These are phyloP conservation scores for Belgica antarctica DNA, from an alignment of 2,888 invertebrate genomes.

Conservation along the genomic window DNA sequence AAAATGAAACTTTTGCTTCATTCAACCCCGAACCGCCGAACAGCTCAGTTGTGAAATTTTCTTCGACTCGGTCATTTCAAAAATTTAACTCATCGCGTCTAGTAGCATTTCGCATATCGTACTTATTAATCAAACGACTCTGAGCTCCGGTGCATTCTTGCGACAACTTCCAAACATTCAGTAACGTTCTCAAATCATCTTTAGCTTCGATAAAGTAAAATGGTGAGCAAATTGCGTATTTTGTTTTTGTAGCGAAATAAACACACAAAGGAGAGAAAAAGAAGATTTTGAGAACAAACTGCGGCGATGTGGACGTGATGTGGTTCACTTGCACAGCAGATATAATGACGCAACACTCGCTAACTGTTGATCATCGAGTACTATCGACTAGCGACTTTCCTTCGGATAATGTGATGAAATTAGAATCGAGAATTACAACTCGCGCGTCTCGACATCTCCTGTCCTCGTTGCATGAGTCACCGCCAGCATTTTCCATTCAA, in stretches of 20 bases:
- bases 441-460: background rate
- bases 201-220: background rate
- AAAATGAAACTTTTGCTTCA: background rate
- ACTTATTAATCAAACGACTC: background rate
- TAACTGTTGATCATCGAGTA: background rate
- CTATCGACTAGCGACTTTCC: background rate
- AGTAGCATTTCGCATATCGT: background rate
- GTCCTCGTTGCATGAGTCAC: background rate
- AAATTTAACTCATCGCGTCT: background rate
- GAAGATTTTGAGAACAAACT: background rate
- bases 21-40: background rate
- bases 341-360: conserved; percentile 3
- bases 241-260: conserved; percentile 12
- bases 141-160: background rate
- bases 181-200: conserved; percentile 12
- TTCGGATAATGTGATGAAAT: background rate
- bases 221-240: conserved; percentile 16
- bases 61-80: background rate
- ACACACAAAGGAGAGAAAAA: background rate
- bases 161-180: background rate
- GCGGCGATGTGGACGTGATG: conserved; percentile 4
- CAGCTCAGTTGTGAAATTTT: background rate
- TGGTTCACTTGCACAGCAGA: background rate
- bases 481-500: background rate
- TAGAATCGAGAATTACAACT: background rate